phyloP scores from a whole-genome alignment of 2,113 vertebrate species.

The Peromyscus polionotus region DNA sequence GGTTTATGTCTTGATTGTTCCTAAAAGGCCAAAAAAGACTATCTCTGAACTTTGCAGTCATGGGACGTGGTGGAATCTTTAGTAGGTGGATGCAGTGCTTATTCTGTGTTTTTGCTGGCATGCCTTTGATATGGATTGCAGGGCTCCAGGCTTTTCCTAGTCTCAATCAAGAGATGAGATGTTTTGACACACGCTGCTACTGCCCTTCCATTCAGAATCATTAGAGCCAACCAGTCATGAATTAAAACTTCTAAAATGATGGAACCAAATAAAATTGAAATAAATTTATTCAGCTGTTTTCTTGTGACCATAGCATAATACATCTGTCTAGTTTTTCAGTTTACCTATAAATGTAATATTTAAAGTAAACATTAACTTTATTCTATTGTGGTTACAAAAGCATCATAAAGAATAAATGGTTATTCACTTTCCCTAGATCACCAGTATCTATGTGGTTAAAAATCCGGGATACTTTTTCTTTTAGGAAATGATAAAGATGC shows the following conservation, averaged over 20 bases:
- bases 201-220: not conserved
- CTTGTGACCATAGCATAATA: not conserved
- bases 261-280: not conserved
- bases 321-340: constrained; percentile 28
- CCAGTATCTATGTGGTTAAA: constrained; percentile 21
- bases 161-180: not conserved
- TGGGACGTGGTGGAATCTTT: not conserved
- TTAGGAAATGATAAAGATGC: not conserved
- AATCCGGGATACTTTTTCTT: not conserved
- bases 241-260: not conserved
- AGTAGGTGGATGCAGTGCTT: not conserved
- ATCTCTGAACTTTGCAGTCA: not conserved
- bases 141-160: not conserved
- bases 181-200: not conserved
- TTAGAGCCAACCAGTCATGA: not conserved
- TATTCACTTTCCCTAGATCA: not conserved
- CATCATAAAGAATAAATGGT: constrained; percentile 19
- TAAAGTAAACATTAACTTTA: constrained; percentile 9
- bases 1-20: not conserved
- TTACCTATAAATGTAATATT: not conserved
- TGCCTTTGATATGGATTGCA: not conserved
- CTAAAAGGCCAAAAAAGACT: not conserved
- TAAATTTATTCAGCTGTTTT: not conserved
- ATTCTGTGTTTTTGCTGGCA: not conserved
- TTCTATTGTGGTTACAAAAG: constrained; percentile 24